Evolutionary conservation across 2,888 invertebrate genomes (phyloP).

Genomic region (Brachypalpus laphriformis): DNA sequence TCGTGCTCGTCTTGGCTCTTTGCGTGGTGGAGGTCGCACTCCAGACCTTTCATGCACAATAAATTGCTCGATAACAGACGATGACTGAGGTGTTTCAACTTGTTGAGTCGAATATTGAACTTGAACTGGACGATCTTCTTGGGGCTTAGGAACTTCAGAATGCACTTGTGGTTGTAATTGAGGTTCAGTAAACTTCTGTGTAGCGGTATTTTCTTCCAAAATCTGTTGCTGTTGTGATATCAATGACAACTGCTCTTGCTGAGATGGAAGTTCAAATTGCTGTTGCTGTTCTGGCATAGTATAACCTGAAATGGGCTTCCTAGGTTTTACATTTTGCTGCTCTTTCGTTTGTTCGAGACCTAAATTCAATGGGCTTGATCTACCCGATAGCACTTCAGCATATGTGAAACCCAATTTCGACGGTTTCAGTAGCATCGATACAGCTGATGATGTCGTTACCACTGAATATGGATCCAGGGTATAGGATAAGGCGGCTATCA

Average conservation of each 20-base stretch:
- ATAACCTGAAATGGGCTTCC: constrained; percentile 68
- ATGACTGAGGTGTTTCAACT: not conserved
- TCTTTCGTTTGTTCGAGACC: constrained; percentile 73
- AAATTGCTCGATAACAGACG: constrained; percentile 22
- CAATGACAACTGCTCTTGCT: constrained; percentile 1
- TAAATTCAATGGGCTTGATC: constrained; percentile 81
- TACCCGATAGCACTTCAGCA: constrained; percentile 89
- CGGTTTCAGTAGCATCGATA: constrained; percentile 83
- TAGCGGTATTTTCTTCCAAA: constrained; percentile 46
- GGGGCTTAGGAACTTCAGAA: not conserved
- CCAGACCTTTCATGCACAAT: constrained; percentile 32
- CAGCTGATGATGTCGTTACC: constrained; percentile 83
- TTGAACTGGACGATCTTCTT: not conserved
- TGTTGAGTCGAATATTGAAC: not conserved
- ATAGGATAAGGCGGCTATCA: constrained; percentile 88
- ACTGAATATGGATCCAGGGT: constrained; percentile 89
- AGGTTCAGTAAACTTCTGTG: constrained; percentile 57
- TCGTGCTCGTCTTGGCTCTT: constrained; percentile 50
- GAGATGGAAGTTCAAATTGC: constrained; percentile 62
- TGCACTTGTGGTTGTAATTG: constrained; percentile 25
- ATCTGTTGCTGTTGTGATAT: not conserved
- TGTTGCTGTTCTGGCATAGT: constrained; percentile 47
- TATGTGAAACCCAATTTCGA: constrained; percentile 84
- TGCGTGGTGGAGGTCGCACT: constrained; percentile 6
- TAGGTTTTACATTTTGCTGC: constrained; percentile 72